Evolutionary conservation across 30 jellyfish, hydroid and myxozoan genomes (phyloP), one percentile per base, ranked within the genome.

Genomic region (Turritopsis dohrnii): DNA sequence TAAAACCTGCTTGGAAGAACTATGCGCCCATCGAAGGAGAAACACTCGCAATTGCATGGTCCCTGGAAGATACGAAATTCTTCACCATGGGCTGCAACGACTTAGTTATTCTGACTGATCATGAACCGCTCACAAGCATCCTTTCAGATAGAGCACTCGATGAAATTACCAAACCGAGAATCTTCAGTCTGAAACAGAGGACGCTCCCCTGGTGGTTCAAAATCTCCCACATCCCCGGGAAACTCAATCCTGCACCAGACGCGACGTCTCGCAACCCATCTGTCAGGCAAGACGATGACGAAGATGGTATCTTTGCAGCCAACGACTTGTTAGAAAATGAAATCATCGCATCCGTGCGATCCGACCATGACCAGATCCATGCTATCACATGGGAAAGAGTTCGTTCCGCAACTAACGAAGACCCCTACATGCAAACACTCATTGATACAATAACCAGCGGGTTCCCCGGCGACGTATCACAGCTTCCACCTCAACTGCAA

Each of bases 1-100:
- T n/a, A n/a, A n/a, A n/a, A n/a, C n/a, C n/a, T n/a, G n/a, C n/a
- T n/a, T n/a, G n/a, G n/a, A n/a, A n/a, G n/a, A n/a, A n/a, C n/a
- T n/a, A n/a, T n/a, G n/a, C n/a, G n/a, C n/a, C n/a, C 16, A 83
- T 83, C 31, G 89, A 83, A 24, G 90, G 90, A 16, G 90, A 83
- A 52, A 76, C 91, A 20, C 52, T 72, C 16, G 90, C 90, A 26
- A 71, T 83, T 23, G 89, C 89, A 27, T 84, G 54, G 20, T 82
- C 89, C n/a, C 82, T 83, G 83, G 82, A 72, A 20, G 76, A 83
- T 25, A 82, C 89, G 18, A 84, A 29, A 24, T 83, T 72, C 89
- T 83, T 83, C 82, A 52, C 76, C 89, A 84, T 83, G 81, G 90
- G 90, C 26, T 84, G 84, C 85, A 29, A 76, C 22, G 82, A 83